phyloP scores from a whole-genome alignment of 1,140 invertebrate species.

The Musca vetustissima region DNA sequence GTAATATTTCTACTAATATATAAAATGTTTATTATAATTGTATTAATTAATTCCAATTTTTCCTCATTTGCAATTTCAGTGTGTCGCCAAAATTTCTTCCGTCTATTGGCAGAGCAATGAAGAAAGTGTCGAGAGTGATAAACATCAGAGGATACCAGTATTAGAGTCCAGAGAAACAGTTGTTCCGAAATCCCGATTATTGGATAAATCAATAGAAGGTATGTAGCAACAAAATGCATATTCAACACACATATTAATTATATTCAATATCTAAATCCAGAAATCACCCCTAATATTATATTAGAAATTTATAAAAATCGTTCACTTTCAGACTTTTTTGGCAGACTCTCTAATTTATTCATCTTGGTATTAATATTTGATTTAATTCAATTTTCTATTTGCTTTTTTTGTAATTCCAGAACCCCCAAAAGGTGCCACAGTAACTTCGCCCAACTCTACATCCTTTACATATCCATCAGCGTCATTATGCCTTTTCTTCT shows the following conservation, averaged over 20 bases:
- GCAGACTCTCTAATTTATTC: background rate
- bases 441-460: slow-evolving; percentile 5
- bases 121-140: slow-evolving; percentile 74
- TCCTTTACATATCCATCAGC: background rate
- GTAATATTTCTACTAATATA: no score
- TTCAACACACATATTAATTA: no score
- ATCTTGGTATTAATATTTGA: no score
- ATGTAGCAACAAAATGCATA: slow-evolving; percentile 26
- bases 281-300: no score
- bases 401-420: slow-evolving; percentile 1
- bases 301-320: background rate
- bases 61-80: slow-evolving; percentile 56
- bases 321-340: background rate
- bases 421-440: slow-evolving; percentile 11
- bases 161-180: slow-evolving; percentile 67
- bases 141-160: slow-evolving; percentile 65
- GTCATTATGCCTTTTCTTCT: no score
- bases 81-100: slow-evolving; percentile 80
- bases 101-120: slow-evolving; percentile 83
- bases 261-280: no score
- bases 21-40: no score
- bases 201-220: slow-evolving; percentile 49
- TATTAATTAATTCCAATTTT: no score
- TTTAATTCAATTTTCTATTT: background rate
- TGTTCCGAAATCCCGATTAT: slow-evolving; percentile 55